Conservation (phyloP, 2,113 vertebrate genomes). For the Mesitornis unicolor region DNA sequence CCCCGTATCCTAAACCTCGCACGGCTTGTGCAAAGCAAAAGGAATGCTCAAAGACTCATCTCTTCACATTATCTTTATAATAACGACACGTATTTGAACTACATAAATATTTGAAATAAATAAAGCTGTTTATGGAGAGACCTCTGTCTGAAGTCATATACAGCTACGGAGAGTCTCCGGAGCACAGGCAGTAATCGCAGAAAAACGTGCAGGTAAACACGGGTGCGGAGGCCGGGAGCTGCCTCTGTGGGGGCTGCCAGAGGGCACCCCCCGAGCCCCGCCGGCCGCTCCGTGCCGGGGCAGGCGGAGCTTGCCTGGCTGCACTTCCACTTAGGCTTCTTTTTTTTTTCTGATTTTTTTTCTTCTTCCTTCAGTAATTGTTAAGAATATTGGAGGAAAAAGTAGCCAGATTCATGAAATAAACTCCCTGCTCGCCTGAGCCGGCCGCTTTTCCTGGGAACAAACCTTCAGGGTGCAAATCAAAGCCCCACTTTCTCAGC, state of each 20-base stretch:
- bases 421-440: background rate
- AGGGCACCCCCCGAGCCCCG: rapidly evolving
- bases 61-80: background rate
- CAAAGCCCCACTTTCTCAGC: background rate
- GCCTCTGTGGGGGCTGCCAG: background rate
- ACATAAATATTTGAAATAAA: rapidly evolving
- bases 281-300: background rate
- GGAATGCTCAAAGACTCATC: rapidly evolving
- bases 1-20: background rate
- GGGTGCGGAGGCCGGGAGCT: background rate
- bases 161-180: background rate
- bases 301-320: background rate
- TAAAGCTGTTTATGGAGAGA: background rate
- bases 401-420: background rate
- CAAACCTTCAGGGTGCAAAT: background rate
- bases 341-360: background rate
- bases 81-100: background rate
- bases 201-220: rapidly evolving
- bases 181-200: rapidly evolving
- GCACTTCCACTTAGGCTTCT: rapidly evolving
- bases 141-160: rapidly evolving
- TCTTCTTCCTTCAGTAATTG: too few relatives aligned
- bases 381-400: background rate
- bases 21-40: background rate
- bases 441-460: background rate